Base-by-base conservation (phyloP, 2,888 invertebrate species). In the Myopa testacea region DNA sequence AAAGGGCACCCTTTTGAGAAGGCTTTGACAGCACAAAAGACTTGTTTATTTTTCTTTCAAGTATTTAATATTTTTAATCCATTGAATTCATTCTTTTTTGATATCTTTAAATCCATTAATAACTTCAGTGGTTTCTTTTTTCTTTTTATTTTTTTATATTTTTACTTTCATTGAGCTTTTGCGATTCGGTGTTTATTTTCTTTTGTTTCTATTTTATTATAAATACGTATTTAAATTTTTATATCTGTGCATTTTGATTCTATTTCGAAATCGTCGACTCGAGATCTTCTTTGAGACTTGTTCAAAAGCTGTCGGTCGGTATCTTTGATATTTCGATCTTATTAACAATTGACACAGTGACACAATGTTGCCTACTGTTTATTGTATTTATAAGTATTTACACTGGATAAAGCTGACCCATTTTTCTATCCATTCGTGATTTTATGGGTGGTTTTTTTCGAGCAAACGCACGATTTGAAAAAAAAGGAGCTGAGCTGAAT, bases 291-390 rank as follows among this genome's bases (percentile, higher is more conserved):
- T 26, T 26, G 26, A 26, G 26, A 26, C 26, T 26, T 26, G 26
- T 26, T 26, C 1, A 26, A 26, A 2, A 8, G 52, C 52, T 52
- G 16, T n/a, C 16, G 19, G 58, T 58, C 58, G 58, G 58, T 58
- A n/a, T n/a, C 58, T 58, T 58, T 58, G 58, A 58, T 58, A 58
- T 58, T n/a, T n/a, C 58, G 58, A 16, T 58, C 19, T 58, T 58
- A 58, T 58, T 58, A 58, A 58, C 58, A 58, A 58, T n/a, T 58
- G 16, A 58, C 16, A 14, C n/a, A 12, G 26, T 8, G 62, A 34
- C 34, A 69, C 69, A 69, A 69, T 69, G 69, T 52, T 52, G 69
- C 6, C 69, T 52, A 69, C 52, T 69, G 69, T 69, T 69, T 63
- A 19, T 50, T 50, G 8, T 34, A 34, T 63, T 3, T 14, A 16